phyloP scores from a whole-genome alignment of 2,797 vertebrate genomes.

The Taenioides sp. region DNA sequence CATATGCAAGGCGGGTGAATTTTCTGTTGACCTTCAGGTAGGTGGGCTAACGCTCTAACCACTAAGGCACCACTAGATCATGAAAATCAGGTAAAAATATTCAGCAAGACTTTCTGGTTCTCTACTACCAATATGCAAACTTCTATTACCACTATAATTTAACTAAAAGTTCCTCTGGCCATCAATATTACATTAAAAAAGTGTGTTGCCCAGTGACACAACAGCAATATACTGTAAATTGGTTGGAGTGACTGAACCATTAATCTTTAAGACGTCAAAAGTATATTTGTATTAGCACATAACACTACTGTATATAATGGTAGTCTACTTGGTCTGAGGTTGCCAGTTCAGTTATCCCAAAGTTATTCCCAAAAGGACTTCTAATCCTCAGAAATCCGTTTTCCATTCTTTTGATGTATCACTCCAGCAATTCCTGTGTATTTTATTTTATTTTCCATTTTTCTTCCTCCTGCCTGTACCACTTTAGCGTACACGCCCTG shows the following conservation, averaged over 20 bases:
- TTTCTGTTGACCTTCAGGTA: too few species aligned
- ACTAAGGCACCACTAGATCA: too few species aligned
- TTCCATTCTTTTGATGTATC: constrained; percentile 12
- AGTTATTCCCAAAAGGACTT: neutral
- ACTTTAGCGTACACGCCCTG: constrained; percentile 5
- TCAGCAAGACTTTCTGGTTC: too few species aligned
- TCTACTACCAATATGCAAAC: too few species aligned
- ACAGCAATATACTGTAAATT: too few species aligned
- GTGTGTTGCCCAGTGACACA: too few species aligned
- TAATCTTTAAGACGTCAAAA: neutral
- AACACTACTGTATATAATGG: neutral
- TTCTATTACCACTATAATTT: too few species aligned
- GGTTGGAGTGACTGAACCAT: neutral
- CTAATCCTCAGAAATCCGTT: constrained; percentile 8
- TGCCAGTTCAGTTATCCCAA: neutral
- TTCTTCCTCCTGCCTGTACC: neutral
- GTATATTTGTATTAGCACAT: neutral
- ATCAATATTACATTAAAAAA: too few species aligned
- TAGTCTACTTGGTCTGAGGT: neutral
- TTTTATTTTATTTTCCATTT: constrained; percentile 3
- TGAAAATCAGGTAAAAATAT: too few species aligned
- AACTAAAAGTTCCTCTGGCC: too few species aligned
- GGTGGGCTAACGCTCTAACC: too few species aligned
- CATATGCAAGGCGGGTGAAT: neutral
- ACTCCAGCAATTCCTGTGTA: neutral